Base-by-base conservation (phyloP, 2,797 vertebrate species). In the Salmo trutta region DNA sequence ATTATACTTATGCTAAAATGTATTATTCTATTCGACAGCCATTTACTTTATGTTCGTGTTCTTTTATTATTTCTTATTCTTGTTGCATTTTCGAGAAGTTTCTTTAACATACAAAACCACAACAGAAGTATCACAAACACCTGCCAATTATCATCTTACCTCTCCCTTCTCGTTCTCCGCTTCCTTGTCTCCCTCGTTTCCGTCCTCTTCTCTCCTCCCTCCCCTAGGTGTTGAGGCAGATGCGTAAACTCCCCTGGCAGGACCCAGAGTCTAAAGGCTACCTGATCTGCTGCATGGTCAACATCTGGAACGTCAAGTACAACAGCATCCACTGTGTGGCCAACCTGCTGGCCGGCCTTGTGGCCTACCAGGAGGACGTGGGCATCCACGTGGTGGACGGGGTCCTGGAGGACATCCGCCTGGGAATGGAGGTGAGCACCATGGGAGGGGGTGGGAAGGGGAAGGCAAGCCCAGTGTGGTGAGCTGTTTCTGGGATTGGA, bases 241-340 rank as follows among this genome's bases (percentile, higher is more conserved):
- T 99, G 97, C 94, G 98, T 64, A 99, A 99, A 91, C 93, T 99
- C 83, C 94, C 97, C 62, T 99, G 98, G 98, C 96, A 98, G 86
- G 98, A 99, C 74, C 90, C 95, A 27, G 98, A 99, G 87, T 93
- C 94, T 36, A 99, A 99, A 93, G 95, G 96, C 87, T 99, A 98
- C 93, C 97, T 99, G 83, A 98, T 99, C 92, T 98, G 97, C 92
- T 99, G 98, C 93, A 98, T 99, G 97, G 97, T 99, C 93, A 99
- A 99, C 94, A 99, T 99, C 94, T 99, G 98, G 98, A 99, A 99
- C 81, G 97, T 99, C 88, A 99, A 99, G 92, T 99, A 99, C 89
- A 99, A 99, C 92, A 99, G 98, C 91, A 99, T 99, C 93, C 98
- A 99, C 89, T 99, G 98, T 78, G 98, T 99, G 87, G 98, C 98